These are phyloP conservation scores for Chrysolina americana DNA, from an alignment of 2,888 invertebrate species.

Conservation along the genomic window DNA sequence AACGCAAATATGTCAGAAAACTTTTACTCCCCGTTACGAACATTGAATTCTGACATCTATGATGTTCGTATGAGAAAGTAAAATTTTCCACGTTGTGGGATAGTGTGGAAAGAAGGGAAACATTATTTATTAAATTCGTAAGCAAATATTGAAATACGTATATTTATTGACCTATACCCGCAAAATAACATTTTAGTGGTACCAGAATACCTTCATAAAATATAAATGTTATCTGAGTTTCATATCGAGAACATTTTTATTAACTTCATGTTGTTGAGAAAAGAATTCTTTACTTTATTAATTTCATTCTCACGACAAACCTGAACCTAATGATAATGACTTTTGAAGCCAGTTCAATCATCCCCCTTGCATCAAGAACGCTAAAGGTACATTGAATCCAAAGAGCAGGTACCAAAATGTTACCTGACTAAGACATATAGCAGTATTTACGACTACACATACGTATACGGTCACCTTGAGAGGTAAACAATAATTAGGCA, in stretches of 20 bases:
- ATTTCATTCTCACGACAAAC: slow-evolving; percentile 39
- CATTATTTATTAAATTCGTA: too few relatives aligned
- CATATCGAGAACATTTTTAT: slow-evolving; percentile 2
- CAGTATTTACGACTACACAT: slow-evolving; percentile 66
- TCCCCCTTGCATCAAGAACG: slow-evolving; percentile 31
- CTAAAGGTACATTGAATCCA: slow-evolving; percentile 55
- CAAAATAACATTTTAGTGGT: too few relatives aligned
- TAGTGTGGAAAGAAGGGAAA: too few relatives aligned
- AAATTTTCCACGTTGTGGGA: too few relatives aligned
- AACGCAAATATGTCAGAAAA: too few relatives aligned
- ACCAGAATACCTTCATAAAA: not conserved
- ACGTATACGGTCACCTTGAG: slow-evolving; percentile 67
- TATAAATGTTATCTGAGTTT: not conserved
- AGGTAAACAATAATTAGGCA: slow-evolving; percentile 68
- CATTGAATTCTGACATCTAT: too few relatives aligned
- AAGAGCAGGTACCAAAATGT: slow-evolving; percentile 64
- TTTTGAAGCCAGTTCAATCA: slow-evolving; percentile 46
- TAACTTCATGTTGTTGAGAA: slow-evolving; percentile 12
- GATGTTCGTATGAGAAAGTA: too few relatives aligned
- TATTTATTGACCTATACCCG: too few relatives aligned
- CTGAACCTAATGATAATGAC: slow-evolving; percentile 41
- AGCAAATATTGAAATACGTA: too few relatives aligned
- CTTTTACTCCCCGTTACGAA: too few relatives aligned
- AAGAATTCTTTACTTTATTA: slow-evolving; percentile 32
- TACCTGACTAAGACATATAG: slow-evolving; percentile 67